These are phyloP conservation scores for Pongo abelii DNA, from an alignment of 2,113 vertebrate species.

Conservation along the genomic window DNA sequence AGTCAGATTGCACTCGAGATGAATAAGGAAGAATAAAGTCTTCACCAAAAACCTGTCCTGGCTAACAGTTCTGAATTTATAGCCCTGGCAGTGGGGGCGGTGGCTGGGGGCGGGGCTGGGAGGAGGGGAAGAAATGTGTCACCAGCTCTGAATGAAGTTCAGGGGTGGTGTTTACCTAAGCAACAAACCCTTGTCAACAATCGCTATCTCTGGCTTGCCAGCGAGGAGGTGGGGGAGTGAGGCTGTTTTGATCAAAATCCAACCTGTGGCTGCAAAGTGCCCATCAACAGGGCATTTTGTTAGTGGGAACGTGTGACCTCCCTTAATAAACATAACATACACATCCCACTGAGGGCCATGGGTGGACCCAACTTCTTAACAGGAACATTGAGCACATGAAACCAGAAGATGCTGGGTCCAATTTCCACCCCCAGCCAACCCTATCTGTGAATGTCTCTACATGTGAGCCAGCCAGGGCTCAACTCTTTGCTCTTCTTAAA, in stretches of 20 bases:
- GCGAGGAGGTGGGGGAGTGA: not conserved
- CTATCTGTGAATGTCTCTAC: rapidly evolving
- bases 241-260: not conserved
- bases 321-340: not conserved
- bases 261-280: not conserved
- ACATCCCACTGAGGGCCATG: not conserved
- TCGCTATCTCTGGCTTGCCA: not conserved
- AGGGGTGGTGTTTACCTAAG: slow-evolving; percentile 52
- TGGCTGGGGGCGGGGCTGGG: not conserved
- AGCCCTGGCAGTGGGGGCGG: not conserved
- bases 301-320: not conserved
- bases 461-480: not conserved
- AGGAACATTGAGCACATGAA: not conserved
- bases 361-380: not conserved
- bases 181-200: slow-evolving; percentile 64
- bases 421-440: too few relatives aligned
- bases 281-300: not conserved
- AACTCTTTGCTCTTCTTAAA: not conserved
- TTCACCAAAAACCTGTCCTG: not conserved
- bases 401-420: not conserved
- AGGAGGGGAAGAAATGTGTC: slow-evolving; percentile 27
- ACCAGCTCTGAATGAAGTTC: not conserved
- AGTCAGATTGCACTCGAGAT: rapidly evolving
- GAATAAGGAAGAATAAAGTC: not conserved
- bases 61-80: not conserved